Base-by-base conservation (phyloP, 2,113 vertebrate species). In the Jaculus jaculus region DNA sequence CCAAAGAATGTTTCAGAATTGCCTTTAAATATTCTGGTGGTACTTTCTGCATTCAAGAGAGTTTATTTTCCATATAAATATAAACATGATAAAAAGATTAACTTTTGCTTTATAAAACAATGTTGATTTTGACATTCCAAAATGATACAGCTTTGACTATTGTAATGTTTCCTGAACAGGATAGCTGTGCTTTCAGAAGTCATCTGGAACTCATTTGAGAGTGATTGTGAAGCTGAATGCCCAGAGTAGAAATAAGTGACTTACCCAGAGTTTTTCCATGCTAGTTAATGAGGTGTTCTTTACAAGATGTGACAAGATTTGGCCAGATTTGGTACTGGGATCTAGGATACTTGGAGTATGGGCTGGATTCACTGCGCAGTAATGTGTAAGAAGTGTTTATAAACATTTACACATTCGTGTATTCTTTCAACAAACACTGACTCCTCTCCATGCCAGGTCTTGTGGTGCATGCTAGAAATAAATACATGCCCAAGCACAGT, bases 141-240 rank as follows among this genome's bases (percentile, higher is more conserved):
- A 68, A 91, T 8, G 87, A 39, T 96, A 83, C 61, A 88, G 95
- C 82, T 54, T 92, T 94, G 87, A 91, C 81, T 92, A 92, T 94
- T 94, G 85, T 95, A 95, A 72, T 98, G 82, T 96, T 98, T 98
- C 89, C 97, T 97, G 96, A 96, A 95, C 93, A 96, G 89, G 86
- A 20, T 72, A 92, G 87, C 96, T 96, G 82, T 97, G 95, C 96
- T 96, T 97, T 95, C 42, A 96, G 95, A 96, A 97, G 85, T 94
- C 97, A 98, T 98, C 97, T 98, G 98, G 97, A 98, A 98, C 80
- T 97, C 93, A 98, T 98, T 98, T 98, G 82, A 78, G 54, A 85
- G 51, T 95, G 91, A 97, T 71, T 97, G 30, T 51, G 93, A 96
- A 96, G 97, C 42, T 4, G 72, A 92, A 96, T 94, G 93, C 92